phyloP scores from a whole-genome alignment of 2,888 invertebrate genomes.

The Thumatha senex region DNA sequence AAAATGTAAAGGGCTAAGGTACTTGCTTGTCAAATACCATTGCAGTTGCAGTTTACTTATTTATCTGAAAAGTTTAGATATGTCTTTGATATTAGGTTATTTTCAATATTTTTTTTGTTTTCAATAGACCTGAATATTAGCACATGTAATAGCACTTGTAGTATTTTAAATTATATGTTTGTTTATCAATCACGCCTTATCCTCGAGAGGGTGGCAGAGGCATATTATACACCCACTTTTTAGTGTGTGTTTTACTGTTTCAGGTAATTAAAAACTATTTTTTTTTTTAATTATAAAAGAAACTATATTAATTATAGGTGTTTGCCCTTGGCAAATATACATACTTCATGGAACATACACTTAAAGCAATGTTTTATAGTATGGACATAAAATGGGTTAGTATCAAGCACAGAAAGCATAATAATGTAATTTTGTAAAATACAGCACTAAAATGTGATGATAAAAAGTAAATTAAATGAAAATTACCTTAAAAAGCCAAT shows the following conservation, averaged over 20 bases:
- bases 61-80: slow-evolving; percentile 47
- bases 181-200: no score
- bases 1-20: slow-evolving; percentile 7
- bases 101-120: no score
- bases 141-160: no score
- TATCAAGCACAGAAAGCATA: background rate
- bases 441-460: slow-evolving; percentile 3
- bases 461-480: slow-evolving; percentile 8
- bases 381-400: background rate
- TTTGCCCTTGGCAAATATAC: no score
- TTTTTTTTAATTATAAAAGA: no score
- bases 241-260: no score
- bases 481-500: slow-evolving; percentile 63
- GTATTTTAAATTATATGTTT: no score
- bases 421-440: background rate
- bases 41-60: slow-evolving; percentile 31
- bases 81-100: background rate
- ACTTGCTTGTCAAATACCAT: slow-evolving; percentile 74
- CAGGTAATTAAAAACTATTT: no score
- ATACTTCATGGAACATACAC: background rate
- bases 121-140: no score
- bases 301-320: no score
- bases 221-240: no score
- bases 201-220: no score
- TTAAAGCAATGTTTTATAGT: background rate